A percentile compares a stretch with the other conserved stretches of the same genome.
phyloP scores from a whole-genome alignment of 2,797 vertebrate genomes.

The Microctenopoma lineatum region DNA sequence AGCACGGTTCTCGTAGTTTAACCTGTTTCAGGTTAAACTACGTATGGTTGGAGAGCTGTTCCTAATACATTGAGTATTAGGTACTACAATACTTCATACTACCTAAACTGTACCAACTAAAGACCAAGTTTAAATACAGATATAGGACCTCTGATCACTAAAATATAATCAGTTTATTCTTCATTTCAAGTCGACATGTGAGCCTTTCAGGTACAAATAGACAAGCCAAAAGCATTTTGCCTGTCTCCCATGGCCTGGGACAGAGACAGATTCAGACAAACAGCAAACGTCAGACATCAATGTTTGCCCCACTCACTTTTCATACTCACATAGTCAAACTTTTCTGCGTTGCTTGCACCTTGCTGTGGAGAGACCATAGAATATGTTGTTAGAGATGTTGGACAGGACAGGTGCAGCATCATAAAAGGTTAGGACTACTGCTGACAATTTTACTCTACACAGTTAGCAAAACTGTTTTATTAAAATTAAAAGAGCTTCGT shows the following conservation, averaged over 20 bases:
- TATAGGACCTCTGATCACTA: too few relatives aligned
- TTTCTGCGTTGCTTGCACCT: slow-evolving; percentile 94
- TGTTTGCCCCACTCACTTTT: background rate
- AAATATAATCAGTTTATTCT: too few relatives aligned
- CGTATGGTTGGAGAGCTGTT: background rate
- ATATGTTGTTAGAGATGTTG: slow-evolving; percentile 23
- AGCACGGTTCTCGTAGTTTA: too few relatives aligned
- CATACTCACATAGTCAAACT: slow-evolving; percentile 97
- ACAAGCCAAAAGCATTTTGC: too few relatives aligned
- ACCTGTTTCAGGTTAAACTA: background rate
- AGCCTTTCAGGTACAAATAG: too few relatives aligned
- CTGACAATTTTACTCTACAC: slow-evolving; percentile 50
- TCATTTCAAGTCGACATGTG: too few relatives aligned
- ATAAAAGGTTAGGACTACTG: slow-evolving; percentile 24
- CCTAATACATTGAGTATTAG: too few relatives aligned
- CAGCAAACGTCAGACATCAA: background rate
- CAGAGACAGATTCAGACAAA: too few relatives aligned
- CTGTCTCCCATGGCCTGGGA: too few relatives aligned
- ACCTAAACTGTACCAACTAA: background rate
- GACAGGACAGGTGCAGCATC: slow-evolving; percentile 50
- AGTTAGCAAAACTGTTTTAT: slow-evolving; percentile 56
- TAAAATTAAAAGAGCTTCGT: slow-evolving; percentile 47
- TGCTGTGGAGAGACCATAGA: slow-evolving; percentile 83
- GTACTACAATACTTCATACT: background rate
- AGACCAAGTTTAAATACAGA: background rate